These are phyloP conservation scores for Melanostoma scalare DNA, from an alignment of 2,888 invertebrate genomes.

Conservation along the genomic window DNA sequence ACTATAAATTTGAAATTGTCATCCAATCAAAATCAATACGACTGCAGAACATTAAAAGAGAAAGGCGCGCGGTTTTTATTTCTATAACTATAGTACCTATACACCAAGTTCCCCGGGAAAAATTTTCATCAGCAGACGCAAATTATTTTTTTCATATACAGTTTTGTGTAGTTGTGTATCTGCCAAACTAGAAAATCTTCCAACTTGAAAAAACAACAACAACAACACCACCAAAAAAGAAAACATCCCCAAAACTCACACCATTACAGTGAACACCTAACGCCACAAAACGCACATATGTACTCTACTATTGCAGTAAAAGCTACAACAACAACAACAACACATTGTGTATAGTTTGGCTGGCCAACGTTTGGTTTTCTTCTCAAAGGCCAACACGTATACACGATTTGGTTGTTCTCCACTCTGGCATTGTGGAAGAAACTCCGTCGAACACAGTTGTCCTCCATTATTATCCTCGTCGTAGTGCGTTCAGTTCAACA, in stretches of 20 bases:
- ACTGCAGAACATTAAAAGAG: constrained; percentile 52
- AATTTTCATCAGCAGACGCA: constrained; percentile 40
- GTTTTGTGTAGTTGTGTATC: constrained; percentile 45
- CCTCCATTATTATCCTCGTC: constrained; percentile 61
- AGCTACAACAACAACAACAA: constrained; percentile 39
- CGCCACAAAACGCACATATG: constrained; percentile 59
- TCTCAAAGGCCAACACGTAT: constrained; percentile 59
- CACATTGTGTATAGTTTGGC: constrained; percentile 46
- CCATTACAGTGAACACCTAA: constrained; percentile 54
- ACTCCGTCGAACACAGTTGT: constrained; percentile 70
- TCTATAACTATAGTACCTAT: constrained; percentile 2
- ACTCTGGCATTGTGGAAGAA: constrained; percentile 69
- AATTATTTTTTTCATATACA: constrained; percentile 6
- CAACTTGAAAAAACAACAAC: constrained; percentile 53
- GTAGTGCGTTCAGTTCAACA: constrained; percentile 57
- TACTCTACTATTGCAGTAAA: constrained; percentile 47
- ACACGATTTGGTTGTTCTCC: constrained; percentile 58
- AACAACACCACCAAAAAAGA: constrained; percentile 15
- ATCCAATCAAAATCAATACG: constrained; percentile 48
- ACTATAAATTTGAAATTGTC: no score
- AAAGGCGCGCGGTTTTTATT: constrained; percentile 65
- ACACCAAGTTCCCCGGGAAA: constrained; percentile 45
- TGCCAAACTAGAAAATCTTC: constrained; percentile 56
- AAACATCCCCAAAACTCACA: constrained; percentile 66
- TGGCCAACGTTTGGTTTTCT: constrained; percentile 38